Percentiles rank a stretch among this genome's conserved stretches.
Evolutionary conservation across 2,888 invertebrate genomes (phyloP).

Genomic region (Tetheella fluctuosa): DNA sequence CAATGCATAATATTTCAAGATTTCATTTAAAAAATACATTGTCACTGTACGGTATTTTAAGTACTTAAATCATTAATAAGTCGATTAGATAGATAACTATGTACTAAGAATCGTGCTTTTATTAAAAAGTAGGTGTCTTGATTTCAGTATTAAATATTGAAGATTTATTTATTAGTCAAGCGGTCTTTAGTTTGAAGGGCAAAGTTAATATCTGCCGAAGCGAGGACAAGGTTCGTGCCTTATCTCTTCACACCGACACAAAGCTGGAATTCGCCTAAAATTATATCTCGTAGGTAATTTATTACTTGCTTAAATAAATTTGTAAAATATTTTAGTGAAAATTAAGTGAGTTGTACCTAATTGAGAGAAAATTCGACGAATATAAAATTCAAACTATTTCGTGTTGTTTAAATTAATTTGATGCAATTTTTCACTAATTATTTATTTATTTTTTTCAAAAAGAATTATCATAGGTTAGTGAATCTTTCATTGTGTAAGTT

Average conservation of each 20-base stretch:
- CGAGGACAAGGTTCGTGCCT: constrained; percentile 46
- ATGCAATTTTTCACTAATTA: too few species aligned
- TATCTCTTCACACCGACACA: constrained; percentile 47
- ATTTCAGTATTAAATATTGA: constrained; percentile 17
- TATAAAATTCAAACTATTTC: not conserved
- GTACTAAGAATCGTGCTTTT: not conserved
- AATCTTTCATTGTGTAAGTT: too few species aligned
- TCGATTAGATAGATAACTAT: not conserved
- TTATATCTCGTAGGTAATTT: constrained; percentile 45
- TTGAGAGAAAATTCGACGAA: not conserved
- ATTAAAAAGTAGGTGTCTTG: not conserved
- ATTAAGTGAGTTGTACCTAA: constrained; percentile 10
- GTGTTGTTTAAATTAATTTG: not conserved
- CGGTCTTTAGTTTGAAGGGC: constrained; percentile 43
- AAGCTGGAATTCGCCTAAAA: constrained; percentile 48
- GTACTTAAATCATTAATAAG: not conserved
- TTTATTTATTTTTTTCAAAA: too few species aligned
- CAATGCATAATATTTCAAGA: too few species aligned
- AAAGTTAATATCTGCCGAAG: constrained; percentile 40
- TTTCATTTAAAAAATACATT: too few species aligned
- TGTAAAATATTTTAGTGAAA: constrained; percentile 21
- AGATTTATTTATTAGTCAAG: constrained; percentile 25
- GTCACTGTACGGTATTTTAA: too few species aligned
- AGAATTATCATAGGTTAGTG: too few species aligned
- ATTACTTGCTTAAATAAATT: constrained; percentile 28